Conservation (phyloP, 2,888 invertebrate genomes). For the Drosophila dives region DNA sequence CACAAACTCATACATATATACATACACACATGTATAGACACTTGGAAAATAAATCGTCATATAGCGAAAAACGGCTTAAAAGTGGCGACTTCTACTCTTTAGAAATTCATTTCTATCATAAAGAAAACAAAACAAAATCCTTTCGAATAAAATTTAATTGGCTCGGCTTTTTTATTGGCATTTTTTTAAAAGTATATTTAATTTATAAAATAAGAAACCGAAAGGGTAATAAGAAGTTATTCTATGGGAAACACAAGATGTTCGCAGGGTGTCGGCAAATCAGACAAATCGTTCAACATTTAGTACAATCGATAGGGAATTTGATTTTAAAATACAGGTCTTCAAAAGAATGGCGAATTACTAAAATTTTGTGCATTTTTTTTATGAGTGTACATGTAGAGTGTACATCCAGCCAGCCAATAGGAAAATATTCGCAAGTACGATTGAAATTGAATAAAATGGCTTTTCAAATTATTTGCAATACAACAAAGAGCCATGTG, state of each 20-base stretch:
- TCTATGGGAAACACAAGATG: not conserved
- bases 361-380: not conserved
- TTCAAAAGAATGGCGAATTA: too few species aligned
- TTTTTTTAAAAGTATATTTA: not conserved
- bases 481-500: slow-evolving; percentile 59
- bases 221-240: not conserved
- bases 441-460: slow-evolving; percentile 76
- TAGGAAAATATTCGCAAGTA: slow-evolving; percentile 39
- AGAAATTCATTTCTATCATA: too few species aligned
- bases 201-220: not conserved
- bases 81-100: too few species aligned
- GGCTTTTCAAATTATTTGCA: slow-evolving; percentile 74
- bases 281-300: too few species aligned
- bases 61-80: too few species aligned
- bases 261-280: too few species aligned
- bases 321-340: too few species aligned
- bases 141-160: not conserved
- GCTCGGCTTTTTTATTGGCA: not conserved
- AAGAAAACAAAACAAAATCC: not conserved
- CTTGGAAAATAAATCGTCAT: not conserved
- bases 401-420: slow-evolving; percentile 1
- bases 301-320: too few species aligned
- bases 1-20: not conserved
- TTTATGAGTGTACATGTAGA: not conserved
- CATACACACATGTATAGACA: not conserved